Evolutionary conservation across 2,888 invertebrate genomes (phyloP).

Genomic region (Blastobasis lacticolella): DNA sequence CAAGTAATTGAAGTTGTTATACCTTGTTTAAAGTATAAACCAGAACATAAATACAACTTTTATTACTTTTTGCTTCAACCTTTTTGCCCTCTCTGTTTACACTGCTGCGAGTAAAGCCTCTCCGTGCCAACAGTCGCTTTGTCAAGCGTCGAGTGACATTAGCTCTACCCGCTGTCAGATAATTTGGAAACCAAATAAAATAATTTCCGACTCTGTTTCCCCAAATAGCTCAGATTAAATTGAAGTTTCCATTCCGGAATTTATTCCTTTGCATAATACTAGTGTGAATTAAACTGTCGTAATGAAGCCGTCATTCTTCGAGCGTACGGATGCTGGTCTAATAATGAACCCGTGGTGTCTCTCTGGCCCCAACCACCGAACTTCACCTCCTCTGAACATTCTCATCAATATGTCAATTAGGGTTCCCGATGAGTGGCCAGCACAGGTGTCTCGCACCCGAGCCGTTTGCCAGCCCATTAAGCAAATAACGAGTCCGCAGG

Average conservation of each 20-base stretch:
- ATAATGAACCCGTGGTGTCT: too few relatives aligned
- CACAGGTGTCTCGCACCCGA: conserved; percentile 53
- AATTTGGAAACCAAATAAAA: conserved; percentile 63
- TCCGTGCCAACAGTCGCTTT: conserved; percentile 70
- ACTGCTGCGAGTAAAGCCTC: conserved; percentile 61
- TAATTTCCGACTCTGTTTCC: conserved; percentile 38
- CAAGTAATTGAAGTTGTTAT: conserved; percentile 7
- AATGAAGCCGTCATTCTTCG: background rate
- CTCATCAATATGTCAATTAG: conserved; percentile 60
- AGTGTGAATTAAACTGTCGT: background rate
- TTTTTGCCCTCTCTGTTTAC: conserved; percentile 60
- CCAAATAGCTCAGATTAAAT: conserved; percentile 22
- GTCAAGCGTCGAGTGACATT: conserved; percentile 66
- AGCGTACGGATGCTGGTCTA: too few relatives aligned
- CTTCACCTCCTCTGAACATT: conserved; percentile 29
- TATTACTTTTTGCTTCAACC: conserved; percentile 48
- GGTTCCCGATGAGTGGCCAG: conserved; percentile 42
- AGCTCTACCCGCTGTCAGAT: conserved; percentile 62
- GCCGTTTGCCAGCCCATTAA: conserved; percentile 69
- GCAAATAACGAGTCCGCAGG: conserved; percentile 69
- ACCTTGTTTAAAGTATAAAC: conserved; percentile 31
- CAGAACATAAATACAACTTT: conserved; percentile 49
- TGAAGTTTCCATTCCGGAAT: conserved; percentile 9
- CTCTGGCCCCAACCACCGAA: conserved; percentile 10
- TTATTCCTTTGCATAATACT: background rate